A percentile compares a stretch with the other conserved stretches of the same genome.
Evolutionary conservation across 2,797 vertebrate genomes (phyloP).

Genomic region (Myripristis jacobus): DNA sequence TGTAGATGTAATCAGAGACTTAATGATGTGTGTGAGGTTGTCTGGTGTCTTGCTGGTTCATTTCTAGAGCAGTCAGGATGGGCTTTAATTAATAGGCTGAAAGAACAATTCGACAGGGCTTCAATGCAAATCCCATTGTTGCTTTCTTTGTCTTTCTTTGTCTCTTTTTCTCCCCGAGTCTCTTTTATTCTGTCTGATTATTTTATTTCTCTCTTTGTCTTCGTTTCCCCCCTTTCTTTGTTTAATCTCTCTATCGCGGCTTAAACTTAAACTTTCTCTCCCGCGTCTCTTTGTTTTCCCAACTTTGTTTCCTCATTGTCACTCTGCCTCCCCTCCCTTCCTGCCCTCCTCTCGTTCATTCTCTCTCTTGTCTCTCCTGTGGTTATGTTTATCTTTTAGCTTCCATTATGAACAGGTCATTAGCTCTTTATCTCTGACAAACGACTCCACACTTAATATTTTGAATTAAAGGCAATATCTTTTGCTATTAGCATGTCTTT

Average conservation of each 20-base stretch:
- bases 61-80: slow-evolving; percentile 68
- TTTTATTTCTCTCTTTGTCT: slow-evolving; percentile 13
- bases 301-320: not conserved
- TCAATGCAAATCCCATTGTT: slow-evolving; percentile 55
- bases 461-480: slow-evolving; percentile 57
- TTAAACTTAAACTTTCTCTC: not conserved
- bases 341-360: not conserved
- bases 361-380: not conserved
- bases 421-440: slow-evolving; percentile 44
- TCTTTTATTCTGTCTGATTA: not conserved
- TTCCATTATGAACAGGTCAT: slow-evolving; percentile 48
- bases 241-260: not conserved
- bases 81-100: slow-evolving; percentile 67
- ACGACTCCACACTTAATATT: slow-evolving; percentile 38
- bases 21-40: slow-evolving; percentile 67
- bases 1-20: slow-evolving; percentile 70
- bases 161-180: not conserved
- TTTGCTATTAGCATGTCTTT: slow-evolving; percentile 47
- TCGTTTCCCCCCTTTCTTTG: not conserved
- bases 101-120: slow-evolving; percentile 50
- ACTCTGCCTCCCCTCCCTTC: not conserved
- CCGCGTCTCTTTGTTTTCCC: not conserved
- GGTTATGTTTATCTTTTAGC: slow-evolving; percentile 37
- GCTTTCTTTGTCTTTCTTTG: not conserved
- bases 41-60: slow-evolving; percentile 64